Evolutionary conservation across 23 tunicate genomes (phyloP), one percentile per base, ranked within the genome.

Genomic region (Oikopleura albicans): DNA sequence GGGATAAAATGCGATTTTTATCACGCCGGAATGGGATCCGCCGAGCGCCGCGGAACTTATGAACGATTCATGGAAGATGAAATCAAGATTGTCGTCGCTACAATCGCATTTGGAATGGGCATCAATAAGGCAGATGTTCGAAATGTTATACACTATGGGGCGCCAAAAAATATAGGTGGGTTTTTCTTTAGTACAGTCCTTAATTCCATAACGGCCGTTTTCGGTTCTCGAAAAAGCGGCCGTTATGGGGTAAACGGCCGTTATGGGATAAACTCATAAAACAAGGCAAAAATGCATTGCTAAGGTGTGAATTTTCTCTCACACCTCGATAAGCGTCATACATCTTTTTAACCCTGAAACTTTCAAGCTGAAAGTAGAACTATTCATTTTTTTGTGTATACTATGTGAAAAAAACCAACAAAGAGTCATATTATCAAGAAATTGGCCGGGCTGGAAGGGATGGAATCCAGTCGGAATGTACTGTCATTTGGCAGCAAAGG

Each of bases 31-130:
- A 8, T 49, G 16, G 8, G 16, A 22, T 8, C 59, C 22, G 59
- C 8, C 59, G 59, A 49, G 16, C 8, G 59, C 8, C 16, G 16
- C 22, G 8, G 16, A 49, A 49, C 22, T 49, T 22, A 49, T 57
- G 94, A 90, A 39, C 91, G 88, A 40, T 93, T 93, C 94, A 88
- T 88, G n/a, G 39, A 39, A 37, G 98, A 91, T 27, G 86, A 88
- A 84, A 87, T 93, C 40, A 76, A 93, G 36, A 85, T 93, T 57
- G 90, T 93, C 40, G 96, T 93, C 57, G 98, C 98, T 39, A 93
- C 98, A 1, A 88, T 93, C 27, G 90, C 94, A 83, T 93, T 93
- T 75, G 98, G 98, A 39, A 93, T 93, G 98, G 98, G 98, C 1
- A 91, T 93, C 1, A 94, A 93, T 66, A 93, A 93, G 66, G 85